phyloP scores from a whole-genome alignment of 2,797 vertebrate species.

The Poecilia picta region DNA sequence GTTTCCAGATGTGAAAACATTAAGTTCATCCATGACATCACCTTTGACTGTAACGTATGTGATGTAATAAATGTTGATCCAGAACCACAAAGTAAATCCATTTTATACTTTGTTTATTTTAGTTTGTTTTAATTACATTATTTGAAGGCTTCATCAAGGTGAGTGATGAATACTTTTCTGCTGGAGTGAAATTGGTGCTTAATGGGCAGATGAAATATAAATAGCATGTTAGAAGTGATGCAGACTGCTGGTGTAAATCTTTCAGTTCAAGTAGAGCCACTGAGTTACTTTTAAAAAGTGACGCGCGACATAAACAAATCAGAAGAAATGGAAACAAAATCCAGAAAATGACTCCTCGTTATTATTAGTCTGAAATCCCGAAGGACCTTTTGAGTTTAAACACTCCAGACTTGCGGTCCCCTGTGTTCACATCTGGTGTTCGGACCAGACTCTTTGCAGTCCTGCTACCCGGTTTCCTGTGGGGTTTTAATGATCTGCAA shows the following conservation, averaged over 20 bases:
- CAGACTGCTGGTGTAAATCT: background rate
- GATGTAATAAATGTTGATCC: background rate
- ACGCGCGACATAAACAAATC: slow-evolving; percentile 11
- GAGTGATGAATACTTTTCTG: background rate
- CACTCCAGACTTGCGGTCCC: slow-evolving; percentile 41
- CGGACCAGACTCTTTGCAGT: slow-evolving; percentile 34
- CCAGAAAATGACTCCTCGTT: slow-evolving; percentile 22
- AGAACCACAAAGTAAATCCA: background rate
- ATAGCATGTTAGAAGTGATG: background rate
- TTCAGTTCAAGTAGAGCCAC: background rate
- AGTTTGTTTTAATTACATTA: background rate
- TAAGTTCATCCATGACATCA: background rate
- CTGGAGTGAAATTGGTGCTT: background rate
- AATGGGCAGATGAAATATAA: background rate
- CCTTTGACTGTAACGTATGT: background rate
- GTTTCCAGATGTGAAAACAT: background rate
- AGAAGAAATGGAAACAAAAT: slow-evolving; percentile 24
- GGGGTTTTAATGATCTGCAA: slow-evolving; percentile 27
- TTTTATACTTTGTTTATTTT: background rate
- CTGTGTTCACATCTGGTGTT: slow-evolving; percentile 61
- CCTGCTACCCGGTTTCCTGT: slow-evolving; percentile 11
- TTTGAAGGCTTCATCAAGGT: background rate
- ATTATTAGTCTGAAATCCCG: slow-evolving; percentile 45
- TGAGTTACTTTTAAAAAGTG: background rate
- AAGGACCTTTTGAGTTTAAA: slow-evolving; percentile 39